These are phyloP conservation scores for Drosophila virilis DNA, from an alignment of 1,140 invertebrate genomes.

Conservation along the genomic window DNA sequence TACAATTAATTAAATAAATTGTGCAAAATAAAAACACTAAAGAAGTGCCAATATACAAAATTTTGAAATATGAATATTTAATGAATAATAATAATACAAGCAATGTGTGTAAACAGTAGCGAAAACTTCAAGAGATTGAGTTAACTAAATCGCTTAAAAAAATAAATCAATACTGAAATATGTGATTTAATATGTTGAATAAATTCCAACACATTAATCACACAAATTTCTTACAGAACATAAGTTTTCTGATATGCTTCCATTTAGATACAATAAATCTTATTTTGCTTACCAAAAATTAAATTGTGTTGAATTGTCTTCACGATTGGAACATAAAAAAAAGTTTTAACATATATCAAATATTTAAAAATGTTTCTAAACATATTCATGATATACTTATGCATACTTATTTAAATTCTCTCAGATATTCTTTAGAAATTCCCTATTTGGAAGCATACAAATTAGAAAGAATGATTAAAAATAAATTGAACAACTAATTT, in stretches of 20 bases:
- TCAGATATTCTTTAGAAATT: slow-evolving; percentile 19
- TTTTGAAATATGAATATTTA: neutral
- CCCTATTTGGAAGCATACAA: slow-evolving; percentile 1
- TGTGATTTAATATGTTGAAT: neutral
- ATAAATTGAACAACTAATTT: slow-evolving; percentile 12
- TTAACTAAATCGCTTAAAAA: neutral
- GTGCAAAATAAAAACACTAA: neutral
- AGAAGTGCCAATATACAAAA: neutral
- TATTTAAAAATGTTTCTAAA: neutral
- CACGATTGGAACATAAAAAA: too few species aligned
- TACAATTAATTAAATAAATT: neutral
- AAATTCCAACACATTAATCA: neutral
- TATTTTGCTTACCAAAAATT: too few species aligned
- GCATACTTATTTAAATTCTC: neutral
- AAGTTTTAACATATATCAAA: too few species aligned
- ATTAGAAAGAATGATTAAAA: neutral
- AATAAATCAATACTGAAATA: neutral
- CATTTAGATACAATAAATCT: too few species aligned
- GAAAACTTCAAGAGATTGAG: slow-evolving; percentile 1
- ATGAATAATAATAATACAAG: slow-evolving; percentile 1
- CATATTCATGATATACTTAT: neutral
- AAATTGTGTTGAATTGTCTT: too few species aligned
- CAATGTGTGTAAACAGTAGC: neutral
- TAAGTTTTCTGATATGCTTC: too few species aligned
- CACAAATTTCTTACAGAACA: neutral